phyloP scores from a whole-genome alignment of 2,113 vertebrate genomes.

The Panthera leo region DNA sequence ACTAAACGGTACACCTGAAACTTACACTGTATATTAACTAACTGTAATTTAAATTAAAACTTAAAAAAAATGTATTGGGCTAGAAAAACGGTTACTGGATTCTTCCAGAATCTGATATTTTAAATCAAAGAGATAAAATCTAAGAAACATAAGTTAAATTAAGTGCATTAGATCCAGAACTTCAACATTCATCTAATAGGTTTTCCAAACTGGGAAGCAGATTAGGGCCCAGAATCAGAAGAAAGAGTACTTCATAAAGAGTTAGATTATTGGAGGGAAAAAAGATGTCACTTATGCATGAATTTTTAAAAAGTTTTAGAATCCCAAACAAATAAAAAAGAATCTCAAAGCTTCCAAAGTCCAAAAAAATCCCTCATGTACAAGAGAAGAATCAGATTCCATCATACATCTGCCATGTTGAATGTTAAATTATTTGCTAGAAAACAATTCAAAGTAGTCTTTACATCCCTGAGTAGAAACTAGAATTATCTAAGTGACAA shows the following conservation, averaged over 20 bases:
- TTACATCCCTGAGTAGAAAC: neutral
- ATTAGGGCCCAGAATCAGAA: neutral
- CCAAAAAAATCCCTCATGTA: neutral
- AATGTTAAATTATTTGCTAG: neutral
- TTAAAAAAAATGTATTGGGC: neutral
- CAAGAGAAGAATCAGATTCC: neutral
- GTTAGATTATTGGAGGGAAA: neutral
- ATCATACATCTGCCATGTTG: neutral
- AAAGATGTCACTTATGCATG: neutral
- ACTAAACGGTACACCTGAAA: neutral
- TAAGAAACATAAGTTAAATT: neutral
- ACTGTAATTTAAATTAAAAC: neutral
- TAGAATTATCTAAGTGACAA: neutral
- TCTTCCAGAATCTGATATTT: neutral
- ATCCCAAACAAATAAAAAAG: neutral
- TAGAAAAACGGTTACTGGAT: neutral
- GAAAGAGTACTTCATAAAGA: neutral
- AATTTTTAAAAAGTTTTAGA: neutral
- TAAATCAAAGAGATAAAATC: neutral
- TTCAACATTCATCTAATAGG: neutral
- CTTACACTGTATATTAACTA: neutral
- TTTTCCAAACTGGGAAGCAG: neutral
- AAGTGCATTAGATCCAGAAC: neutral
- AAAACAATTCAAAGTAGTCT: neutral
- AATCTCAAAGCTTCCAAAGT: neutral